Evolutionary conservation across 2,113 vertebrate species (phyloP), one percentile per base, ranked within the genome.

Genomic region (Garra rufa): DNA sequence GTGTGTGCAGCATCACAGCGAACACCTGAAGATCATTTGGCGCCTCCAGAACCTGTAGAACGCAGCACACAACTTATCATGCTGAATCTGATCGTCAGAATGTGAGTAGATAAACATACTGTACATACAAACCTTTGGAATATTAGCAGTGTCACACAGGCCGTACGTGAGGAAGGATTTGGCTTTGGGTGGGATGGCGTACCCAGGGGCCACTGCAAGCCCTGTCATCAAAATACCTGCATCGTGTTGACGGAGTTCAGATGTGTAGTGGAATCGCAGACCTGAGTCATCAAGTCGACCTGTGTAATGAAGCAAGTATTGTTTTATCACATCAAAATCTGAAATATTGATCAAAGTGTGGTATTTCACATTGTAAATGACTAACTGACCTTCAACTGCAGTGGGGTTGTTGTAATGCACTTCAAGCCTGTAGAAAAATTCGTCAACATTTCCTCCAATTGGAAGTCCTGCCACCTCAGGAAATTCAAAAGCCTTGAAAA

Each of bases 401-500:
- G 92, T 44, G 63, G 90, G 93, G 82, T 96, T 97, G 89, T 95
- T 96, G 91, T 96, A 97, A 83, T 96, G 96, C 84, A 96, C 87
- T 92, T 97, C 96, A 85, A 97, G 88, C n/a, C 89, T 87, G 75
- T 95, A 88, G 28, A 93, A 92, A 0, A 70, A 83, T 21, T 92
- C 83, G 2, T 88, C 92, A 14, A 85, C 10, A 9, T 83, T 89
- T 1, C 92, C 94, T 26, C 95, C 96, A 3, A 95, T 48, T 15
- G 95, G 94, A 86, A 95, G 9, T 3, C 94, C 96, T 1, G 86
- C 90, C 17, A 94, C 88, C 70, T 89, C 81, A 6, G 76, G 91
- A 71, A 92, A 21, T 76, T 89, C 70, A 43, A 83, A 87, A 1
- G 41, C 82, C 90, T 92, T 43, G 2, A 41, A 85, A 77, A 81